phyloP scores from a whole-genome alignment of 2,113 vertebrate species.

The Ptilonorhynchus violaceus region DNA sequence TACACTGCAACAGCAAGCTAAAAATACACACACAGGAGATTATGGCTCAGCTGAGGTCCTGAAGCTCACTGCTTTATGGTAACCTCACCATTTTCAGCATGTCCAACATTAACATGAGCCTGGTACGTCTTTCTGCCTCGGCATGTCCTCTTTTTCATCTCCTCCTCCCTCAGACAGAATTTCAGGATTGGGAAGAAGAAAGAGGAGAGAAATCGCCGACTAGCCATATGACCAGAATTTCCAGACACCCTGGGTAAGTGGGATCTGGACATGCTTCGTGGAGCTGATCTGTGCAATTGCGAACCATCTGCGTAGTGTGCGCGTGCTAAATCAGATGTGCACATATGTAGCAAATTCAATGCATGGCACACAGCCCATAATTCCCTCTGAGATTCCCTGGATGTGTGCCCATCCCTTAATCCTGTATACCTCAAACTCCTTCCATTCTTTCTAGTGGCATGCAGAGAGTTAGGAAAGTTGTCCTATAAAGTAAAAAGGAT shows the following conservation, averaged over 20 bases:
- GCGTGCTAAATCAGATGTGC: not conserved
- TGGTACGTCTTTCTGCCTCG: not conserved
- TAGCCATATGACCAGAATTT: not conserved
- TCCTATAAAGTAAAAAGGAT: not conserved
- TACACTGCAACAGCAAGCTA: not conserved
- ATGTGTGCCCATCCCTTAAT: not conserved
- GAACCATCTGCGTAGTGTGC: not conserved
- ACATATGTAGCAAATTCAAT: slow-evolving; percentile 21
- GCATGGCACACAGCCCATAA: not conserved
- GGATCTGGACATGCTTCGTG: not conserved
- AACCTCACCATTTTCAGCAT: not conserved
- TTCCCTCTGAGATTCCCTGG: slow-evolving; percentile 33
- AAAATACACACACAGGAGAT: not conserved
- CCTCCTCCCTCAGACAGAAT: not conserved
- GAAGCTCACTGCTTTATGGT: not conserved
- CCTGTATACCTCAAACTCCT: not conserved
- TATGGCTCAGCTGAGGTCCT: not conserved
- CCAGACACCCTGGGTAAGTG: not conserved
- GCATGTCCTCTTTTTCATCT: not conserved
- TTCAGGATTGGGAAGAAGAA: not conserved
- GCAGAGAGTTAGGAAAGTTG: not conserved
- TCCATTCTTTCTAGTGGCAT: not conserved
- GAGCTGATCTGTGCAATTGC: not conserved
- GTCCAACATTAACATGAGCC: not conserved
- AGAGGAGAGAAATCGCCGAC: not conserved